phyloP scores from a whole-genome alignment of 2,888 invertebrate species.

The Sphaerophoria taeniata region DNA sequence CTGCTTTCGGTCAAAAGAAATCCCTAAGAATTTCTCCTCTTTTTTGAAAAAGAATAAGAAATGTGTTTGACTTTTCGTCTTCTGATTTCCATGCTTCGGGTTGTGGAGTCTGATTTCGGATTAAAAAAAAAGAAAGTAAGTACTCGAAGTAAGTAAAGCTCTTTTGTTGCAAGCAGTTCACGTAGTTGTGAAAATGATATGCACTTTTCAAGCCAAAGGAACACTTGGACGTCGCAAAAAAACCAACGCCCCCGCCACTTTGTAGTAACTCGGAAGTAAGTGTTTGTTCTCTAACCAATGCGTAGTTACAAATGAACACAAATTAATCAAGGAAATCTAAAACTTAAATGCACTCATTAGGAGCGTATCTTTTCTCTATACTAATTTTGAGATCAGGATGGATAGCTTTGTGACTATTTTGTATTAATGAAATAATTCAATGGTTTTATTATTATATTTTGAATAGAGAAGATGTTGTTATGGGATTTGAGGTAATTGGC shows the following conservation, averaged over 20 bases:
- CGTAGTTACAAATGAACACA: conserved; percentile 3
- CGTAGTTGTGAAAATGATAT: conserved; percentile 17
- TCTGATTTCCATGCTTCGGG: background rate
- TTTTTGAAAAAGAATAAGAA: background rate
- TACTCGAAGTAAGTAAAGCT: conserved; percentile 1
- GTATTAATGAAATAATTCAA: conserved; percentile 16
- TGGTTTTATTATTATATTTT: conserved; percentile 28
- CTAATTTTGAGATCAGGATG: background rate
- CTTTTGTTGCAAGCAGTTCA: conserved; percentile 10
- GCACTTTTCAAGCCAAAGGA: conserved; percentile 1
- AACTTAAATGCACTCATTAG: conserved; percentile 17
- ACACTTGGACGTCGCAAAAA: background rate
- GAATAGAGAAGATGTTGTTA: conserved; percentile 61
- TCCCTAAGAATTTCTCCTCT: conserved; percentile 12
- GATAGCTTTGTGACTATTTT: conserved; percentile 7
- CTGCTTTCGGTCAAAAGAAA: conserved; percentile 22
- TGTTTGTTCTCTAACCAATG: conserved; percentile 12
- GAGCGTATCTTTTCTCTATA: background rate
- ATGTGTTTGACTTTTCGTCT: conserved; percentile 13
- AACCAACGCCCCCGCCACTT: background rate
- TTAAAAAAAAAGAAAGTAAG: background rate
- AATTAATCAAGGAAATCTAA: background rate
- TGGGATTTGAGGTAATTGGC: conserved; percentile 65
- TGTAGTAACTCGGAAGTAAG: background rate
- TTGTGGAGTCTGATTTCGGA: background rate